Conservation (phyloP, 2,888 invertebrate species). For the Drosophila kanekoi region DNA sequence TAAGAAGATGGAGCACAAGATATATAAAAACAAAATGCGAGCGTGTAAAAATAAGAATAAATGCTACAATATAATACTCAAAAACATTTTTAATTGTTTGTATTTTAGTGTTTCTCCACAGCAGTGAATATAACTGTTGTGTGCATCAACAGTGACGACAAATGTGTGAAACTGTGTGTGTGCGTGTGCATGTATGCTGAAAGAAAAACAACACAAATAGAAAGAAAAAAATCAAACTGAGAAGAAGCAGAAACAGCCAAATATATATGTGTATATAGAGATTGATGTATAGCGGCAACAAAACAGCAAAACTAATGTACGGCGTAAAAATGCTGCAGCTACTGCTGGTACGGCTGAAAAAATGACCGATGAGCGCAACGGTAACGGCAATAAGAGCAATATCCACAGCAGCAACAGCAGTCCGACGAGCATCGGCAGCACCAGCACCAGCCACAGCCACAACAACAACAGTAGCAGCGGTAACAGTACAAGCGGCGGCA, state of each 20-base stretch:
- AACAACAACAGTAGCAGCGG: slow-evolving; percentile 33
- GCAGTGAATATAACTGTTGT: slow-evolving; percentile 51
- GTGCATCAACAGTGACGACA: slow-evolving; percentile 33
- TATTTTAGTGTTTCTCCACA: slow-evolving; percentile 36
- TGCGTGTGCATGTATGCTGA: slow-evolving; percentile 37
- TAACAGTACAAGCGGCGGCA: slow-evolving; percentile 39
- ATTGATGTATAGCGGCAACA: slow-evolving; percentile 52
- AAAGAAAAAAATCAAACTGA: slow-evolving; percentile 29
- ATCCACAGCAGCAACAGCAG: slow-evolving; percentile 73
- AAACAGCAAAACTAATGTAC: slow-evolving; percentile 56
- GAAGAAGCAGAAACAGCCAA: slow-evolving; percentile 23
- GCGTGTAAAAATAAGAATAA: slow-evolving; percentile 35
- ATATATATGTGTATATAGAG: slow-evolving; percentile 17
- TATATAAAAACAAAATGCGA: slow-evolving; percentile 68
- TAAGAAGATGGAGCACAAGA: slow-evolving; percentile 70
- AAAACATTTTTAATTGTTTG: slow-evolving; percentile 30
- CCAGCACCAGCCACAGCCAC: slow-evolving; percentile 11
- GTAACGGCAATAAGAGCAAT: slow-evolving; percentile 87
- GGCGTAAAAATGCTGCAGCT: slow-evolving; percentile 70
- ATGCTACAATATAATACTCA: slow-evolving; percentile 7
- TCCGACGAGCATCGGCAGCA: slow-evolving; percentile 41
- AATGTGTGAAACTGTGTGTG: slow-evolving; percentile 39
- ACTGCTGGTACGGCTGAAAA: slow-evolving; percentile 89
- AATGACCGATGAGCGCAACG: slow-evolving; percentile 87
- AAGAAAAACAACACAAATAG: slow-evolving; percentile 57